A percentile compares a stretch with the other conserved stretches of the same genome.
phyloP scores from a whole-genome alignment of 1,140 invertebrate genomes.

The Campoletis sonorensis region DNA sequence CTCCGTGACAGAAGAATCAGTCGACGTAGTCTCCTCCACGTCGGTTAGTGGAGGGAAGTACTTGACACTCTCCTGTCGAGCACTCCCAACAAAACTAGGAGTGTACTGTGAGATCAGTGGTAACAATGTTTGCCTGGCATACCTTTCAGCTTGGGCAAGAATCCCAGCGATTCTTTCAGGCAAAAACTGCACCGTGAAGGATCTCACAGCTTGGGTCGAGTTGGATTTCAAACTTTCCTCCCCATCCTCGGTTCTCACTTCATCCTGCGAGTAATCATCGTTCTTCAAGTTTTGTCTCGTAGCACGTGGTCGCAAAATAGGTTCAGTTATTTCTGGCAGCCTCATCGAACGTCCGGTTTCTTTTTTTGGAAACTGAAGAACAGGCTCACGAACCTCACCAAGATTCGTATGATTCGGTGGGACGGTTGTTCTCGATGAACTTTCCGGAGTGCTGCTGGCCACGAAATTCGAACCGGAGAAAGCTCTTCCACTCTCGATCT shows the following conservation, averaged over 20 bases:
- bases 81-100: conserved; percentile 76
- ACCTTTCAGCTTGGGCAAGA: conserved; percentile 87
- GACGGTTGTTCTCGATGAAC: background rate
- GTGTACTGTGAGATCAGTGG: conserved; percentile 87
- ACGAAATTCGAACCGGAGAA: conserved; percentile 60
- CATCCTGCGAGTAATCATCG: background rate
- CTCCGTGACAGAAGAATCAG: background rate
- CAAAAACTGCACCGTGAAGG: conserved; percentile 86
- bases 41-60: conserved; percentile 72
- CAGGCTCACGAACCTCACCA: conserved; percentile 75
- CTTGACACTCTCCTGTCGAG: conserved; percentile 66
- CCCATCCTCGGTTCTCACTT: conserved; percentile 56
- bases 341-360: conserved; percentile 76
- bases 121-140: conserved; percentile 85
- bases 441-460: conserved; percentile 46
- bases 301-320: conserved; percentile 81
- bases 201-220: conserved; percentile 55
- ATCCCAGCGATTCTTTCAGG: conserved; percentile 86
- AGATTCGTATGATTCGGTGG: conserved; percentile 28
- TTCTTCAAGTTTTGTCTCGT: conserved; percentile 63
- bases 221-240: conserved; percentile 63
- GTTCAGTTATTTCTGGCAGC: conserved; percentile 83
- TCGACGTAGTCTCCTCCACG: background rate
- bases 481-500: conserved; percentile 62
- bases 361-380: conserved; percentile 72